Evolutionary conservation across 2,113 vertebrate species (phyloP).

Genomic region (Mus spicilegus): DNA sequence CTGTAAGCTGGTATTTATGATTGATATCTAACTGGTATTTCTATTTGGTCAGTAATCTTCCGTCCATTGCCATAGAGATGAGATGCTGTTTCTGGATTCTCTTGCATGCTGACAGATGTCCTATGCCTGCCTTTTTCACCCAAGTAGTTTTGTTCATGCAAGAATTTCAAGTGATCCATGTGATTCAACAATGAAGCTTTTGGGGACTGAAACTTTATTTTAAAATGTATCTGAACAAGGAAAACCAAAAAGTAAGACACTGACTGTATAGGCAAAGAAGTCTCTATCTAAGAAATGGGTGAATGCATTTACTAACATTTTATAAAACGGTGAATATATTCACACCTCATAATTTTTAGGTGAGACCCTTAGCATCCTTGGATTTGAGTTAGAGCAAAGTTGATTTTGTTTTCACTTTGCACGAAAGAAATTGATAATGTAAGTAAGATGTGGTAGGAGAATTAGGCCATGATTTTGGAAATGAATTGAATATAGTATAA

Average conservation of each 20-base stretch:
- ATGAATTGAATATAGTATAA: neutral
- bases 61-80: neutral
- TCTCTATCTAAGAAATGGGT: neutral
- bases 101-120: neutral
- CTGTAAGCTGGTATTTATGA: neutral
- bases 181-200: neutral
- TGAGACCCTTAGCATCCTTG: neutral
- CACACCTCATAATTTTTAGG: neutral
- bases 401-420: neutral
- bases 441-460: slow-evolving; percentile 2
- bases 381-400: neutral
- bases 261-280: neutral
- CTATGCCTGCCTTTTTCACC: too few relatives aligned
- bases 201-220: neutral
- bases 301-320: neutral
- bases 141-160: neutral
- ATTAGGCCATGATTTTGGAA: slow-evolving; percentile 28
- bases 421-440: neutral
- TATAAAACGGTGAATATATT: neutral
- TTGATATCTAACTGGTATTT: neutral
- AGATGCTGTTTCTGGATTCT: neutral
- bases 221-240: neutral
- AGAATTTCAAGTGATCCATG: neutral
- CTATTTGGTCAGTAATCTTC: slow-evolving; percentile 6
- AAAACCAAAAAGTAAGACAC: neutral